Percentiles rank a stretch among this genome's conserved stretches.
These are phyloP conservation scores for Nasua narica DNA, from an alignment of 2,797 vertebrate genomes.

Conservation along the genomic window DNA sequence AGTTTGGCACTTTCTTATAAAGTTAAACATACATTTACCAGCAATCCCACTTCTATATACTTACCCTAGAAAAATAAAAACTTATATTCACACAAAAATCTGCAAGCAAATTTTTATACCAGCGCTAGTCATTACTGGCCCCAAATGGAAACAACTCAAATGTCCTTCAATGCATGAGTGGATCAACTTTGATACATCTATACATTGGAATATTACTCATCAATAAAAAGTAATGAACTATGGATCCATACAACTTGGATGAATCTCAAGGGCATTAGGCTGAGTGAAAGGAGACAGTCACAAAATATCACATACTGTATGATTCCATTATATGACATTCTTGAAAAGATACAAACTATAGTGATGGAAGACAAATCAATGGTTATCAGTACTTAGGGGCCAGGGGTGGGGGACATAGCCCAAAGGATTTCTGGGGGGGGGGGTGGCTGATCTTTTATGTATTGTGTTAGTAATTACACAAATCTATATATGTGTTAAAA, in stretches of 20 bases:
- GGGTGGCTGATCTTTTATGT: not conserved
- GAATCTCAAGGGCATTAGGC: not conserved
- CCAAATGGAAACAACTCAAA: not conserved
- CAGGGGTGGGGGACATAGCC: not conserved
- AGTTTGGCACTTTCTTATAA: not conserved
- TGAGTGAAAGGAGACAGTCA: not conserved
- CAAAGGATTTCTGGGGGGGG: not conserved
- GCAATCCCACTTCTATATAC: not conserved
- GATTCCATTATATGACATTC: not conserved
- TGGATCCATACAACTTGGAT: not conserved
- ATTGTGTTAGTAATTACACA: not conserved
- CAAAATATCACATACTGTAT: not conserved
- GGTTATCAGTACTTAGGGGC: not conserved
- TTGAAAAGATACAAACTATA: not conserved
- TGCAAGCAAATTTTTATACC: not conserved
- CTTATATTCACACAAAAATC: not conserved
- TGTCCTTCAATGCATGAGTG: not conserved
- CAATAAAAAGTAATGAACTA: not conserved
- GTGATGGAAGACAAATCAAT: not conserved
- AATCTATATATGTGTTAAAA: not conserved
- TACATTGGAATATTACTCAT: not conserved
- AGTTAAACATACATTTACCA: not conserved
- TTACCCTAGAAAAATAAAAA: not conserved
- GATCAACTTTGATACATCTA: not conserved
- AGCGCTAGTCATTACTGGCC: not conserved